Evolutionary conservation across 35 echinoderm and acorn worm species (phyloP).

Genomic region (Patiria miniata): DNA sequence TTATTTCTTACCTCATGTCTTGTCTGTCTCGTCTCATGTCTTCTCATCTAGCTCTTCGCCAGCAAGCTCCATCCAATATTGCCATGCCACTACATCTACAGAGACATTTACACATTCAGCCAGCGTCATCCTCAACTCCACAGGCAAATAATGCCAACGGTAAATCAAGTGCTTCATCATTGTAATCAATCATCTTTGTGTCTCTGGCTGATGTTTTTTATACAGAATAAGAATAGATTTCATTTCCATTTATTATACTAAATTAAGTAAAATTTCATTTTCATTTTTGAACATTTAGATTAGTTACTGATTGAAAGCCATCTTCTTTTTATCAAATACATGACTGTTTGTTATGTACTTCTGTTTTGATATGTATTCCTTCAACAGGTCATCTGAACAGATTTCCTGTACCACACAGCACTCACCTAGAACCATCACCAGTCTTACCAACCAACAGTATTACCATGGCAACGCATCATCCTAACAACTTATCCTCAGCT

Average conservation of each 20-base stretch:
- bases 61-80: neutral
- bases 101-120: slow-evolving; percentile 10
- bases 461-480: slow-evolving; percentile 1
- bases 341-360: too few relatives aligned
- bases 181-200: too few relatives aligned
- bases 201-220: too few relatives aligned
- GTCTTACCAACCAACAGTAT: slow-evolving; percentile 38
- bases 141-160: neutral
- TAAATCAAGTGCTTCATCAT: neutral
- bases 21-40: neutral
- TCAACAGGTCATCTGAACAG: neutral
- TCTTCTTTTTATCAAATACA: too few relatives aligned
- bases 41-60: neutral
- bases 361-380: too few relatives aligned
- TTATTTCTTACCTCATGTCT: neutral
- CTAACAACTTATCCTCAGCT: neutral
- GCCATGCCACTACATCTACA: slow-evolving; percentile 4
- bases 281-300: too few relatives aligned
- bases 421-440: slow-evolving; percentile 32
- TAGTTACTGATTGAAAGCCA: too few relatives aligned
- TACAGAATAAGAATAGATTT: too few relatives aligned
- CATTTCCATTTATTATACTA: too few relatives aligned
- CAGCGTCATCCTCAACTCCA: slow-evolving; percentile 12
- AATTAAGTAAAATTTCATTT: too few relatives aligned
- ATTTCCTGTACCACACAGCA: neutral